A percentile compares a stretch with the other conserved stretches of the same genome.
Evolutionary conservation across 2,113 vertebrate genomes (phyloP).

Genomic region (Charadrius vociferus): DNA sequence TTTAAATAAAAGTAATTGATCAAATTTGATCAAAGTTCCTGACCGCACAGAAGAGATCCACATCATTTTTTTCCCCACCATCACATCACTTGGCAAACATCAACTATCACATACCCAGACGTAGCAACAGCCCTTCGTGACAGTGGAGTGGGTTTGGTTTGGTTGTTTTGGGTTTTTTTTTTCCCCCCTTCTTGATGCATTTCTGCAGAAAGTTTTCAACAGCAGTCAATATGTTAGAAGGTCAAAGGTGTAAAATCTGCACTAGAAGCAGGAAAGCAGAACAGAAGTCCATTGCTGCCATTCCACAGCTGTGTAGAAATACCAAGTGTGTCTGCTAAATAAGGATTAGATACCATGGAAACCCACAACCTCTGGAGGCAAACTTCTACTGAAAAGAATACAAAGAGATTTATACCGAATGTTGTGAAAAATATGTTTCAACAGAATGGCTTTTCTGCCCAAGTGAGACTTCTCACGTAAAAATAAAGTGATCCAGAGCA

Average conservation of each 20-base stretch:
- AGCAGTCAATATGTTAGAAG: background rate
- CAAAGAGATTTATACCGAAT: background rate
- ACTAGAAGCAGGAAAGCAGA: background rate
- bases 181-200: background rate
- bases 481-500: background rate
- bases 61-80: background rate
- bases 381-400: background rate
- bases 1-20: background rate
- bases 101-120: background rate
- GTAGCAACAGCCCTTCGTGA: background rate
- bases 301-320: slow-evolving; percentile 37
- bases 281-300: background rate
- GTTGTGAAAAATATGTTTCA: background rate
- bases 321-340: slow-evolving; percentile 3
- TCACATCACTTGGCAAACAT: background rate
- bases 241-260: slow-evolving; percentile 21
- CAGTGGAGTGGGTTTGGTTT: background rate
- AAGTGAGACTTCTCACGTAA: background rate
- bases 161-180: background rate
- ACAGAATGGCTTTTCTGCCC: background rate
- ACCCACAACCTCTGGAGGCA: slow-evolving; percentile 35
- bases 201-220: background rate
- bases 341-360: slow-evolving; percentile 46
- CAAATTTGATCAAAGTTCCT: background rate
- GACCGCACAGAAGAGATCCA: background rate